Conservation (phyloP, 30 jellyfish, hydroid and myxozoan genomes). For the Phacellophora camtschatica region DNA sequence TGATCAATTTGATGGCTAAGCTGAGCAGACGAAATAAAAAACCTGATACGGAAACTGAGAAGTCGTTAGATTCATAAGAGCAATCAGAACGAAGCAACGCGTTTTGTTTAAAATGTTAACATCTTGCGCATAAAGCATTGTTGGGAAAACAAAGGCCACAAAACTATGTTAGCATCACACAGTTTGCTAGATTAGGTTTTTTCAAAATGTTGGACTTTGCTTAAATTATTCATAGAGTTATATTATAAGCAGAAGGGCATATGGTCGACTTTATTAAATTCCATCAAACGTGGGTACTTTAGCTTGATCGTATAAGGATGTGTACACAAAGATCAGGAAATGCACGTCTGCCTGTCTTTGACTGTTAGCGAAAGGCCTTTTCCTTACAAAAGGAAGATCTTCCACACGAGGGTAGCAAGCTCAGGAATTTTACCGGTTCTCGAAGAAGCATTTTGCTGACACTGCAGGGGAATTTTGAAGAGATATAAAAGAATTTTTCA, state of each 20-base stretch:
- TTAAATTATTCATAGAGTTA: constrained; percentile 40
- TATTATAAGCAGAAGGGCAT: constrained; percentile 78
- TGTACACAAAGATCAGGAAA: constrained; percentile 70
- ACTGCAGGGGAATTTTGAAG: too few relatives aligned
- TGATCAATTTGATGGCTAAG: constrained; percentile 23
- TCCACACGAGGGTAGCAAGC: neutral
- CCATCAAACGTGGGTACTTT: constrained; percentile 66
- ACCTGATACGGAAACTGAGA: constrained; percentile 56
- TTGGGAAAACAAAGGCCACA: constrained; percentile 23
- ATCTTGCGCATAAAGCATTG: constrained; percentile 58
- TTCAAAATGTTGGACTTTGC: constrained; percentile 68
- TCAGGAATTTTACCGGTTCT: too few relatives aligned
- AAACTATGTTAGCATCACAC: constrained; percentile 57
- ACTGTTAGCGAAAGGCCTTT: constrained; percentile 62
- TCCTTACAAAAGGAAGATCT: too few relatives aligned
- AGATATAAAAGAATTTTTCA: too few relatives aligned
- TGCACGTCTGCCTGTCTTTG: constrained; percentile 43
- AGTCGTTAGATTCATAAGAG: constrained; percentile 11
- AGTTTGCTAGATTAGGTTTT: constrained; percentile 72
- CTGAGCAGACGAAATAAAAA: neutral
- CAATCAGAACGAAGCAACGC: constrained; percentile 48
- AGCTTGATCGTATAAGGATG: constrained; percentile 67
- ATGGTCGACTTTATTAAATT: constrained; percentile 67
- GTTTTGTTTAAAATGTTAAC: constrained; percentile 46
- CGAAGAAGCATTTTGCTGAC: too few relatives aligned